Evolutionary conservation across 2,888 invertebrate genomes (phyloP), one percentile per base, ranked within the genome.

Genomic region (Sceliomorpha sp.): DNA sequence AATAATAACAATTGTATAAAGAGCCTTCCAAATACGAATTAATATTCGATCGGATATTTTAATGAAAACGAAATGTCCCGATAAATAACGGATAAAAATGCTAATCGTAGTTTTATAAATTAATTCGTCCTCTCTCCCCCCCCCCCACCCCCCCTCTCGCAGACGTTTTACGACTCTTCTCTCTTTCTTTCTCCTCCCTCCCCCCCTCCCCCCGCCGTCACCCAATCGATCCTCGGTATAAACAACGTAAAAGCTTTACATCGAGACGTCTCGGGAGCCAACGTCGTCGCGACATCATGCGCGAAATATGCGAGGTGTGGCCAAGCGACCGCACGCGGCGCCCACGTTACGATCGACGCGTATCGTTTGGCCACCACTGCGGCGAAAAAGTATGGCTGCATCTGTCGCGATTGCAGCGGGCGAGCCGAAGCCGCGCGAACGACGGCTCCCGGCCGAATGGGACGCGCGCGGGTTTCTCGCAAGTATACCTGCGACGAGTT

Each of bases 301-400:
- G 82, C 82, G 81, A 85, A 85, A 84, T 84, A 85, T 85, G 84
- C 79, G 84, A 85, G 85, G 85, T 82, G 85, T 85, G 85, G 84
- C 84, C 72, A 64, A 55, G 67, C 68, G 70, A 75, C 70, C 73
- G 70, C 72, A 66, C 69, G 67, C 68, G 66, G 72, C 78, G 80
- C 80, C 83, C 79, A 83, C 83, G 80, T 80, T 77, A 77, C 81
- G 66, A 83, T 64, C 62, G 64, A 66, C 60, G 58, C 45, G 64
- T 68, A 56, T 42, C 58, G 60, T 64, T 71, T 51, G 68, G 70
- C 60, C 64, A 60, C 63, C 53, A 32, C 37, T 45, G 37, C 53
- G 39, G 24, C 39, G 40, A 40, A 44, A 48, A 60, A 58, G 53
- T 56, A 68, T 68, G 68, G 68, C 62, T 56, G 62, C 62, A 47